Evolutionary conservation across 2,113 vertebrate species (phyloP), one percentile per base, ranked within the genome.

Genomic region (Oncorhynchus nerka): DNA sequence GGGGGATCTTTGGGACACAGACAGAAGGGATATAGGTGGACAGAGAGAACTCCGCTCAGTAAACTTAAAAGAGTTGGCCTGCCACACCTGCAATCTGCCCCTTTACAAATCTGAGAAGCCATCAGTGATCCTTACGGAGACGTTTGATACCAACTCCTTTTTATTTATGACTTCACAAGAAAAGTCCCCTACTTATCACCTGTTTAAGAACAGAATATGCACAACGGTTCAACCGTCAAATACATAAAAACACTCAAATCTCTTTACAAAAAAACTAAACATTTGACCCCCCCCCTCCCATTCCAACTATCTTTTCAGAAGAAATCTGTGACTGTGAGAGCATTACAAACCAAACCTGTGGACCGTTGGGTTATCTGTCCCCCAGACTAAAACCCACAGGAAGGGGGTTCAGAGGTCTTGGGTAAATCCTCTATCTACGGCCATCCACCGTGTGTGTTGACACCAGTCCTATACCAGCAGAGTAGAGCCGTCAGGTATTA

Each of bases 11-110:
- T 45, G 39, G 39, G 39, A 45, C 9, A 45, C 9, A 45, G 39
- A 2, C 39, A 12, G 39, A 45, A 45, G 39, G 39, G 39, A 45
- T 45, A 45, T 9, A 45, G 39, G 39, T 45, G 39, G 39, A 45
- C 39, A 45, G 39, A 11, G 39, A 45, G 39, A 34, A 34, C 1
- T 15, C 12, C 45, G 66, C 68, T 68, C 59, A 55, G 57, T 15
- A 30, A 88, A 86, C 88, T 91, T 90, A 80, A 89, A 91, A 91
- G 91, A 86, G 86, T 86, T 49, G 86, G 87, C 87, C 75, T 79
- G 83, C 88, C 88, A 90, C 39, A 11, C 39, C 39, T 45, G 9
- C 9, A 45, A 45, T 11, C 9, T 45, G 39, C 39, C 39, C 39
- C 39, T 2, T 45, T 45, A 8, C 2, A 11, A 45, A 45, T 89